A percentile compares a stretch with the other conserved stretches of the same genome.
phyloP scores from a whole-genome alignment of 2,113 vertebrate genomes.

The Silurus meridionalis region DNA sequence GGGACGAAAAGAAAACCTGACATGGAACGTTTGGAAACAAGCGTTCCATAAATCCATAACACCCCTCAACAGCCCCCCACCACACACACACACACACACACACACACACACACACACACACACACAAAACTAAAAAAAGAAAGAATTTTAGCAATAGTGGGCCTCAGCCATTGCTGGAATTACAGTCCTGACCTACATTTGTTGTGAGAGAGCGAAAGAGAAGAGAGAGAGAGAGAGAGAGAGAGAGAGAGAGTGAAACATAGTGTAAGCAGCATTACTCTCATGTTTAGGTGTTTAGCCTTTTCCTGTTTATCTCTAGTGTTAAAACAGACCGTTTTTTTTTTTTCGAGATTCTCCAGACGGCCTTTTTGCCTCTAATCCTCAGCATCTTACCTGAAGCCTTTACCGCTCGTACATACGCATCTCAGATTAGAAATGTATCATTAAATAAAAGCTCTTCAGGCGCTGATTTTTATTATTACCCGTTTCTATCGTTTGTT shows the following conservation, averaged over 20 bases:
- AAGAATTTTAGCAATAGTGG: constrained; percentile 31
- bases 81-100: background rate
- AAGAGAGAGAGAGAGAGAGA: background rate
- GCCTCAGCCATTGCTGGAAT: constrained; percentile 55
- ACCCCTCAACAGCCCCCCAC: constrained; percentile 46
- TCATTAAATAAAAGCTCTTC: background rate
- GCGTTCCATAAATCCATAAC: constrained; percentile 18
- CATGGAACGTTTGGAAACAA: constrained; percentile 59
- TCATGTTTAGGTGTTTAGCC: constrained; percentile 68
- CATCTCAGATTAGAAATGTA: background rate
- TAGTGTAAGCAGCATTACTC: constrained; percentile 62
- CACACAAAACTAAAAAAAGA: constrained; percentile 41
- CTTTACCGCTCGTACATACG: background rate
- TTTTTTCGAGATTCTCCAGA: constrained; percentile 4
- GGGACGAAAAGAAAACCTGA: constrained; percentile 68
- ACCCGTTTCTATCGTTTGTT: background rate
- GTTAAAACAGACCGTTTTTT: constrained; percentile 30
- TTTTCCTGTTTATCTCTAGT: constrained; percentile 58
- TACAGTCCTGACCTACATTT: constrained; percentile 71
- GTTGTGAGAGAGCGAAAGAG: constrained; percentile 28
- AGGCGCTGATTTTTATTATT: background rate
- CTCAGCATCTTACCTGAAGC: background rate
- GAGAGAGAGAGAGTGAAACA: background rate
- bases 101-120: constrained; percentile 33
- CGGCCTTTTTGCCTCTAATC: background rate